Evolutionary conservation across 2,113 vertebrate species (phyloP), one percentile per base, ranked within the genome.

Genomic region (Pangasianodon gigas): DNA sequence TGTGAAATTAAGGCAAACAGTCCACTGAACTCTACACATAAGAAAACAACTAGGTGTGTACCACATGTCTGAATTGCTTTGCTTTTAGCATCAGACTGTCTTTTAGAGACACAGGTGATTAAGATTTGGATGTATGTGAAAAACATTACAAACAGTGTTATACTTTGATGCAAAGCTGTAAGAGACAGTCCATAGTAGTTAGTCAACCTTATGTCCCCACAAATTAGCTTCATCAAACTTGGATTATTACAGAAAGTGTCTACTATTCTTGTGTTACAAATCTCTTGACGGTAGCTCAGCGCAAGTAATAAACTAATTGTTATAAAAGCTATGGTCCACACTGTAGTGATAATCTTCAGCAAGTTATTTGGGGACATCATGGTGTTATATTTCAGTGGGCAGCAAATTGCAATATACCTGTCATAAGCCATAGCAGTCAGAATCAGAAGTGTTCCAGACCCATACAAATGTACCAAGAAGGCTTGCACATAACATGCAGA

Each of bases 31-130:
- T 95, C 87, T 4, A 95, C 60, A 21, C 93, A 37, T 24, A 95
- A 51, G 51, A 88, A 95, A 32, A 95, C 92, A 0, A 92, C 21
- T 60, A 95, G 90, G 92, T 95, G 95, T 14, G 94, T 90, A 7
- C 92, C 88, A 88, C 94, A 95, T 1, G 94, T 95, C 81, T 95
- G 94, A 58, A 95, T 81, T 21, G 95, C 94, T 90, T 94, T 96
- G 54, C 26, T 85, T 10, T 92, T 88, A 6, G 93, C 86, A 26
- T 93, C 89, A 0, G 91, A 0, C 3, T 92, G 89, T 77, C 90
- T 95, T 0, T 84, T 92, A 44, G 88, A 81, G 1, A 95, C 10
- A 80, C 95, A 95, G 1, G 92, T 94, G 0, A 88, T 74, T 74
- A 96, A 46, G 6, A 87, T 92, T 89, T 94, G 92, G 48, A 81